phyloP scores from a whole-genome alignment of 2,797 vertebrate genomes.

The Rallus crepitans region DNA sequence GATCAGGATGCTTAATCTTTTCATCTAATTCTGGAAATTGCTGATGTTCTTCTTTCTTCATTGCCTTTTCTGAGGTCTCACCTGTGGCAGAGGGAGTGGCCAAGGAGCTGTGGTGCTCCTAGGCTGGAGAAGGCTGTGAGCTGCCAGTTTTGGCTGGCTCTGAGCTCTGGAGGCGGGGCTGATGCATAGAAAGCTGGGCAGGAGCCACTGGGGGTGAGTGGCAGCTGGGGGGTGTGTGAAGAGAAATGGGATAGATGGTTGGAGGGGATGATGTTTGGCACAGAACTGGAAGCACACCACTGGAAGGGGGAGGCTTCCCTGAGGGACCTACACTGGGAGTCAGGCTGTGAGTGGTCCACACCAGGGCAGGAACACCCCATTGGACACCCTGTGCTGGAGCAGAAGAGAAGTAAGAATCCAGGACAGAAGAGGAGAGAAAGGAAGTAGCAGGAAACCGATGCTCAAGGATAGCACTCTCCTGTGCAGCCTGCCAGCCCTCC shows the following conservation, averaged over 20 bases:
- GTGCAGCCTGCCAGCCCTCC: not conserved
- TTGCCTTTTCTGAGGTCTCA: accelerated
- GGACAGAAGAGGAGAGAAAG: not conserved
- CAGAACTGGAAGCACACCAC: accelerated
- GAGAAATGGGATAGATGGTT: not conserved
- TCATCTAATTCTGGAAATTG: not conserved
- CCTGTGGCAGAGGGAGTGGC: not conserved
- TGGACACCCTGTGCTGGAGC: not conserved
- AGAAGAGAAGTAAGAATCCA: not conserved
- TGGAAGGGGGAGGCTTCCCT: not conserved
- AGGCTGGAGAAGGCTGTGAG: accelerated
- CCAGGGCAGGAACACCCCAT: accelerated
- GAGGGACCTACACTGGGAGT: accelerated
- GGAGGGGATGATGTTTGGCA: not conserved
- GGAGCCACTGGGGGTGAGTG: accelerated
- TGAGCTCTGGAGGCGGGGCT: accelerated
- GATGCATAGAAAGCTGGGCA: accelerated
- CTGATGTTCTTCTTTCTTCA: not conserved
- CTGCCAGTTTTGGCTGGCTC: accelerated
- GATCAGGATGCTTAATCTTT: not conserved
- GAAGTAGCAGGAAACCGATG: not conserved
- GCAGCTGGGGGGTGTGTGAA: not conserved
- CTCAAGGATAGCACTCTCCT: not conserved
- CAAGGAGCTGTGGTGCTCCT: accelerated
- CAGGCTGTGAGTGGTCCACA: accelerated